Evolutionary conservation across 2,888 invertebrate genomes (phyloP).

Genomic region (Pseudococcus viburni): DNA sequence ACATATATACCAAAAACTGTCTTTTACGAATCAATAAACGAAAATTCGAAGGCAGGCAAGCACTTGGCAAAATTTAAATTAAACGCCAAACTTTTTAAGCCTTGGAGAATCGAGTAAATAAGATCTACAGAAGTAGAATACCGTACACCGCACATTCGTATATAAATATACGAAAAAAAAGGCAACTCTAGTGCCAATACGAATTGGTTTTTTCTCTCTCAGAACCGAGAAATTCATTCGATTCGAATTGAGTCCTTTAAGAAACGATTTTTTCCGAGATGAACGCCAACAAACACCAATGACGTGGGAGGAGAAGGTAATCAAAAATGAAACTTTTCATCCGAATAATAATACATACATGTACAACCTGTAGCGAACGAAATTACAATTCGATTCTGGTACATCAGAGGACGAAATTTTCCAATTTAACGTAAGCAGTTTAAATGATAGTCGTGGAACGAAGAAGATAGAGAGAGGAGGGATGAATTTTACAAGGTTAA

Average conservation of each 20-base stretch:
- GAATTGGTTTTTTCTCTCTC: not conserved
- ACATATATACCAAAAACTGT: not conserved
- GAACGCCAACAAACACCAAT: not conserved
- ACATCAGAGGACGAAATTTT: not conserved
- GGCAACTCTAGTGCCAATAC: not conserved
- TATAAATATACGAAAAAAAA: not conserved
- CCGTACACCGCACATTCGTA: too few species aligned
- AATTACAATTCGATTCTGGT: not conserved
- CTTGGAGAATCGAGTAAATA: constrained; percentile 43
- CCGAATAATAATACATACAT: not conserved
- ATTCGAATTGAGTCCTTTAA: not conserved
- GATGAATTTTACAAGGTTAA: not conserved
- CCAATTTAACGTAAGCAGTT: not conserved
- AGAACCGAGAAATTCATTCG: not conserved
- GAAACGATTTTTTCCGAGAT: not conserved
- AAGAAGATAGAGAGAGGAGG: too few species aligned
- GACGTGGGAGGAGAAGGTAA: not conserved
- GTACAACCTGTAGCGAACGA: not conserved
- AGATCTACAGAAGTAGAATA: not conserved
- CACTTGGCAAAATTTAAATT: constrained; percentile 24
- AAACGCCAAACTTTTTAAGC: constrained; percentile 11
- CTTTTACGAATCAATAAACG: constrained; percentile 18
- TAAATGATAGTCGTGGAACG: not conserved
- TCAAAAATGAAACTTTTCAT: constrained; percentile 10
- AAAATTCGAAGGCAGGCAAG: not conserved